Base-by-base conservation (phyloP, 1,140 invertebrate species). In the Lucilia cuprina region DNA sequence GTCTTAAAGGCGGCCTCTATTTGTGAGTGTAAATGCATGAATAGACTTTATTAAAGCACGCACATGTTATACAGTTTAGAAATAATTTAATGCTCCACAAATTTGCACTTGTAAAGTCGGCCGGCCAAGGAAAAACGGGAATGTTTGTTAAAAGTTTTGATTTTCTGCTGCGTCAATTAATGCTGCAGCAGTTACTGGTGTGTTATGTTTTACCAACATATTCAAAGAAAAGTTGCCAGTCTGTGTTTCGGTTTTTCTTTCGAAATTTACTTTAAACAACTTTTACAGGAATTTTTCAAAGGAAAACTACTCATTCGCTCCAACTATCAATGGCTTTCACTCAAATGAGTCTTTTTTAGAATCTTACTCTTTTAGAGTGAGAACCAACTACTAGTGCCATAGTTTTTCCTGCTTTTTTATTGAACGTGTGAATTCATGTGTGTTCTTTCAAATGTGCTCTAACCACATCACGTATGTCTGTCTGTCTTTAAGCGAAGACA, bases 51-150 rank as follows among this genome's bases (percentile, higher is more conserved):
- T 80, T 50, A 25, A 80, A 50, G 19, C 77, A 80, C 77, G 77
- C 41, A 80, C 77, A 80, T 80, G 41, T 25, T 80, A 80, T 25
- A 49, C 77, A 41, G 75, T 47, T 80, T 80, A 80, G 25, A 30
- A 30, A 30, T 25, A 50, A 80, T 80, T 19, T 80, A 49, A 80
- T 80, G 77, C 77, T 80, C 77, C 77, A 80, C 77, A 80, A 80
- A 80, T 49, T 80, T 49, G 49, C 41, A 80, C 65, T 70, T 70
- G 65, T 21, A 70, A 30, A 21, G 21, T 21, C 65, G n/a, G 65
- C 17, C 65, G n/a, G 25, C 25, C 25, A 30, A 30, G 25, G 25
- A 30, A 50, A 80, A 80, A 80, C 77, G 77, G 77, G 77, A 80
- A 21, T 78, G 17, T 7, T 30, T 30, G 25, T 30, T 30, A 19